Base-by-base conservation (phyloP, 1,140 invertebrate species). In the Leptinotarsa texana region DNA sequence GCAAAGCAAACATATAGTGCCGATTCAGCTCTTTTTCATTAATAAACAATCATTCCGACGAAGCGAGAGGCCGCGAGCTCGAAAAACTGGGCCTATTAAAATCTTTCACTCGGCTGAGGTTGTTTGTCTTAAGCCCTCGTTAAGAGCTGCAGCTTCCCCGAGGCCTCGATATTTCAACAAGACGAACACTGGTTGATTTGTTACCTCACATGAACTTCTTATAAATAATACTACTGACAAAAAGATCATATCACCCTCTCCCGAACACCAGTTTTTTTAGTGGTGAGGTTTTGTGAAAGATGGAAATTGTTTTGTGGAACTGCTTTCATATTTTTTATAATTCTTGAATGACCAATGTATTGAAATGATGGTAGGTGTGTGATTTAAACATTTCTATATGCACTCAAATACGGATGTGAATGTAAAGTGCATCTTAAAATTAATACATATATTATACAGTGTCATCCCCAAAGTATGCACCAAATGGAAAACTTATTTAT, bases 221-320 rank as follows among this genome's bases (percentile, higher is more conserved):
- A 74, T 74, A 74, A 74, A 75, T 72, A 75, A 67, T 72, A 66
- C 69, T 72, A 75, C 57, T 75, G 69, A 72, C 62, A 65, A 67
- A 75, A 62, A 62, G 70, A 72, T 72, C 63, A 51, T 79, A 99
- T 88, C 74, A 99, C 98, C 86, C 98, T 90, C 88, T 99, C 99
- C 77, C 96, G 96, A 75, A 99, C 90, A 21, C 51, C 17, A 15
- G 51, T 57, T 57, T 18, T 42, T 42, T 42, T 42, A 42, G 33
- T 42, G 33, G 33, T 11, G 8, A 42, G 33, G 5, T 42, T 42
- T 42, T 33, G 33, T 33, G 33, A 33, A 33, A 33, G 33, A 33
- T 11, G 33, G 33, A 33, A 33, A 33, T 33, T 33, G 33, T 33
- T 33, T 33, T 11, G 8, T 42, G 33, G 8, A 42, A 42, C 2